Evolutionary conservation across 1,140 invertebrate genomes (phyloP).

Genomic region (Gryllus bimaculatus): DNA sequence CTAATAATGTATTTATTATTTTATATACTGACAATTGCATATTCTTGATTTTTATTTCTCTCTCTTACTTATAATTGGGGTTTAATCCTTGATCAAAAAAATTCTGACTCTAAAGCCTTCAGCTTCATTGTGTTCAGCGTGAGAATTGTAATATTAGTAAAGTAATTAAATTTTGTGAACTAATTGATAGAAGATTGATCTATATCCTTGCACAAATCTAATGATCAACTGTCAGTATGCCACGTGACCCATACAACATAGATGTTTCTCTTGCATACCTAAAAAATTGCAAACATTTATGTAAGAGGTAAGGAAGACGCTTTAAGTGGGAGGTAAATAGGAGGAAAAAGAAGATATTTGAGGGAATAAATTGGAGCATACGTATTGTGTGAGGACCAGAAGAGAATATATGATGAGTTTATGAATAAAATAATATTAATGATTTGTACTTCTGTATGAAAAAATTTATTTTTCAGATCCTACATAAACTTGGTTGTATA

Average conservation of each 20-base stretch:
- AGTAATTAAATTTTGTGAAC: too few relatives aligned
- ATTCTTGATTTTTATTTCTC: too few relatives aligned
- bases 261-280: too few relatives aligned
- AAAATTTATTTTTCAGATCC: constrained; percentile 17
- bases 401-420: not conserved
- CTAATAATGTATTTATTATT: not conserved
- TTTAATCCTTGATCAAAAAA: not conserved
- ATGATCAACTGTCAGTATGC: too few relatives aligned
- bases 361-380: not conserved
- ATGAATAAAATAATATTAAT: not conserved
- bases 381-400: not conserved
- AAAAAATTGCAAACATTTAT: too few relatives aligned
- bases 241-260: too few relatives aligned
- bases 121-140: too few relatives aligned
- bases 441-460: not conserved
- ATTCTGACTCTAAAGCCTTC: not conserved
- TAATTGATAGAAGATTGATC: too few relatives aligned
- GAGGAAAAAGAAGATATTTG: not conserved
- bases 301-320: too few relatives aligned
- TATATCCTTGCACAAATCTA: too few relatives aligned
- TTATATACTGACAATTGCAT: not conserved
- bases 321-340: not conserved
- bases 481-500: constrained; percentile 24
- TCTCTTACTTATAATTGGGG: not conserved
- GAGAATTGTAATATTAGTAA: too few relatives aligned